phyloP scores from a whole-genome alignment of 1,140 invertebrate genomes.

The Teleogryllus occipitalis region DNA sequence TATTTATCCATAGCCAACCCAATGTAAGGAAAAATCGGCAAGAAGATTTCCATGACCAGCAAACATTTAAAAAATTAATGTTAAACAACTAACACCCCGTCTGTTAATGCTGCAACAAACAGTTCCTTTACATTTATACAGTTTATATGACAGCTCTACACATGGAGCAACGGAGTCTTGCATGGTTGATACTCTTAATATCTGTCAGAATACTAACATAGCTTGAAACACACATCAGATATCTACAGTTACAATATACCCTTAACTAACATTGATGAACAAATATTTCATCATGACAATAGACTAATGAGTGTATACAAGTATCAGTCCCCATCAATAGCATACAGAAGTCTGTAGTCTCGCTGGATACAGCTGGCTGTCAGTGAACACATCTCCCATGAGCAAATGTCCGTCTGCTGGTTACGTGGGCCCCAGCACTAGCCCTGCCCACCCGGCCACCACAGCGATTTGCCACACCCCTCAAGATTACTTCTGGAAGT shows the following conservation, averaged over 20 bases:
- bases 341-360: not conserved
- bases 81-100: constrained; percentile 8
- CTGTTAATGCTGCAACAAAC: constrained; percentile 13
- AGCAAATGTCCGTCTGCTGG: not conserved
- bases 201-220: constrained; percentile 6
- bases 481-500: not conserved
- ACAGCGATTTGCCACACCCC: not conserved
- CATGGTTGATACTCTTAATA: constrained; percentile 21
- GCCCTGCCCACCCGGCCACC: not conserved
- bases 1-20: constrained; percentile 10
- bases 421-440: not conserved
- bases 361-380: not conserved
- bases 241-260: not conserved
- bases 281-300: not conserved
- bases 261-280: constrained; percentile 1
- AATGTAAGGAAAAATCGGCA: constrained; percentile 10
- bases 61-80: constrained; percentile 13
- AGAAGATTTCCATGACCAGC: constrained; percentile 11
- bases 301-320: constrained; percentile 5
- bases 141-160: not conserved
- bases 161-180: constrained; percentile 18
- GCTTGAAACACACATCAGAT: not conserved
- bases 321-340: not conserved
- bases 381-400: not conserved
- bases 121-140: not conserved